phyloP scores from a whole-genome alignment of 1,140 invertebrate species.

The Zaprionus capensis region DNA sequence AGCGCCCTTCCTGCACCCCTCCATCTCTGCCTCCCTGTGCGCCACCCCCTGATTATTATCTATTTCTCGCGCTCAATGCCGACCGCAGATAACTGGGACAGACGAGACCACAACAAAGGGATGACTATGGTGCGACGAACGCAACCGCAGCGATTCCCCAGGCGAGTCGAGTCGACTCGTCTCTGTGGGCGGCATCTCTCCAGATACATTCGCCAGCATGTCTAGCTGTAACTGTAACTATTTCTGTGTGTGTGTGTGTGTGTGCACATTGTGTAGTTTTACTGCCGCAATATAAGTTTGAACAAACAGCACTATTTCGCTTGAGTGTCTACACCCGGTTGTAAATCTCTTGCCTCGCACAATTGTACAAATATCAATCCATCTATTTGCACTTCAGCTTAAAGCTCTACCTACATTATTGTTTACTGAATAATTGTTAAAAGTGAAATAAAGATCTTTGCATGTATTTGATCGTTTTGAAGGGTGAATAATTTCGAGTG shows the following conservation, averaged over 20 bases:
- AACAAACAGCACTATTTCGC: slow-evolving; percentile 1
- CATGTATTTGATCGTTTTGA: slow-evolving; percentile 3
- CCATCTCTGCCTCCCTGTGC: background rate
- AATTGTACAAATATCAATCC: slow-evolving; percentile 18
- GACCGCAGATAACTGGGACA: slow-evolving; percentile 55
- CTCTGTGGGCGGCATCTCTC: slow-evolving; percentile 36
- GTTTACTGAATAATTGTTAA: background rate
- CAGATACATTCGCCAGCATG: slow-evolving; percentile 11
- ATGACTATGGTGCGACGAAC: slow-evolving; percentile 28
- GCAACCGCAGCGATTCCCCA: slow-evolving; percentile 30
- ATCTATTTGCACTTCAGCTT: slow-evolving; percentile 3
- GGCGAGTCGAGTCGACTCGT: background rate
- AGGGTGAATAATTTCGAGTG: slow-evolving; percentile 4
- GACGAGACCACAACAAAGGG: slow-evolving; percentile 61
- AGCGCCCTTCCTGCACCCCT: background rate
- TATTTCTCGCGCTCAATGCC: slow-evolving; percentile 54
- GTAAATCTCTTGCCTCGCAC: slow-evolving; percentile 1
- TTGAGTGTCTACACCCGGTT: background rate
- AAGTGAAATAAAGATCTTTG: background rate
- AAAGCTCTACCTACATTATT: slow-evolving; percentile 8
- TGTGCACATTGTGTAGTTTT: background rate
- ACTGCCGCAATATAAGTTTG: slow-evolving; percentile 6
- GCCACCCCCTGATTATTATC: slow-evolving; percentile 51
- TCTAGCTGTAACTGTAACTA: slow-evolving; percentile 8
- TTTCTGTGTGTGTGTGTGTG: slow-evolving; percentile 1